phyloP scores from a whole-genome alignment of 2,888 invertebrate species.

The Geotrupes spiniger region DNA sequence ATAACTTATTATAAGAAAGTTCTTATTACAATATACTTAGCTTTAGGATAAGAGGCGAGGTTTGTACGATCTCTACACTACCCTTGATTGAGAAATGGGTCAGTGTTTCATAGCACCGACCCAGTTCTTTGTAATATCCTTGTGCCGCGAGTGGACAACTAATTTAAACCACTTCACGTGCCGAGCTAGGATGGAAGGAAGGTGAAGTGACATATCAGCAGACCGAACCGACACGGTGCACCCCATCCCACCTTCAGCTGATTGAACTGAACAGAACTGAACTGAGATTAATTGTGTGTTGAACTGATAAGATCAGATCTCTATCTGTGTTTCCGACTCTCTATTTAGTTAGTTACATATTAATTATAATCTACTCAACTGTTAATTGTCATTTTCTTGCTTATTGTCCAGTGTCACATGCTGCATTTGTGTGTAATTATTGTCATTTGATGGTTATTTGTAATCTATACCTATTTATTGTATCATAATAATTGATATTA shows the following conservation, averaged over 20 bases:
- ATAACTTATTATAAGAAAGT: slow-evolving; percentile 55
- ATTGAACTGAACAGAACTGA: slow-evolving; percentile 46
- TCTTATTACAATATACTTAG: slow-evolving; percentile 52
- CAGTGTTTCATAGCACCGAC: slow-evolving; percentile 31
- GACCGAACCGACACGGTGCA: slow-evolving; percentile 33
- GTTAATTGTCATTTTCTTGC: slow-evolving; percentile 45
- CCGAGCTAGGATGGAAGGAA: slow-evolving; percentile 27
- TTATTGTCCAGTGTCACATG: slow-evolving; percentile 53
- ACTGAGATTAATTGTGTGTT: slow-evolving; percentile 34
- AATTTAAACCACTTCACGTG: slow-evolving; percentile 7
- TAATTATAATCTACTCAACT: slow-evolving; percentile 33
- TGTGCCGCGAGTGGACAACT: slow-evolving; percentile 7
- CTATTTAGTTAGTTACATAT: slow-evolving; percentile 36
- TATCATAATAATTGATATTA: slow-evolving; percentile 45
- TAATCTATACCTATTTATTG: slow-evolving; percentile 49
- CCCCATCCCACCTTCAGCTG: slow-evolving; percentile 28
- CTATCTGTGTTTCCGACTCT: slow-evolving; percentile 36
- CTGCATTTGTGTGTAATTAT: slow-evolving; percentile 50
- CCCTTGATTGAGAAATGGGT: slow-evolving; percentile 17
- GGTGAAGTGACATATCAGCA: slow-evolving; percentile 46
- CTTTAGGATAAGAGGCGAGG: slow-evolving; percentile 52
- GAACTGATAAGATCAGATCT: slow-evolving; percentile 45
- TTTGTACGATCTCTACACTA: slow-evolving; percentile 45
- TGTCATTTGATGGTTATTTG: slow-evolving; percentile 51
- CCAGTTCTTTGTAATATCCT: slow-evolving; percentile 17